These are phyloP conservation scores for Palythoa grandis DNA, from an alignment of 92 coral and sea anemone genomes.

Conservation along the genomic window DNA sequence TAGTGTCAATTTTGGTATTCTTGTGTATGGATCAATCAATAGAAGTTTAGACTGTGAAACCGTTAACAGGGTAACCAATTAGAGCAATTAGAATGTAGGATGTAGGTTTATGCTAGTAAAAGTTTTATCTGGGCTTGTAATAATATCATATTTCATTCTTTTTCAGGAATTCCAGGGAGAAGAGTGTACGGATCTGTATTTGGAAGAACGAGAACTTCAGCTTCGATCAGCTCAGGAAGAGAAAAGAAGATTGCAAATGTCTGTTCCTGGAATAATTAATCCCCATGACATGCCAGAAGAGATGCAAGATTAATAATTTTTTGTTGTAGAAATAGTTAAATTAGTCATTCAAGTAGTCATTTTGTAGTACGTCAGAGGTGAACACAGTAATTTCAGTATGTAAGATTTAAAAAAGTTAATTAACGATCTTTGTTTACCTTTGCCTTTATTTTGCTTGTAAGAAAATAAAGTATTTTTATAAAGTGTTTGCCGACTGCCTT, in stretches of 20 bases:
- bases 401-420: neutral
- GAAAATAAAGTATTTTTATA: slow-evolving; percentile 43
- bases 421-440: slow-evolving; percentile 20
- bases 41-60: too few relatives aligned
- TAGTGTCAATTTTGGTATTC: too few relatives aligned
- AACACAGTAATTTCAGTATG: neutral
- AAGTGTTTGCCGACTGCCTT: neutral
- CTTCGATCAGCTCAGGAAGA: slow-evolving; percentile 91
- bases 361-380: slow-evolving; percentile 46
- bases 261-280: slow-evolving; percentile 96
- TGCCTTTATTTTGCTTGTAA: slow-evolving; percentile 23
- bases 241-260: slow-evolving; percentile 85
- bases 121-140: neutral
- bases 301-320: slow-evolving; percentile 90
- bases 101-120: neutral
- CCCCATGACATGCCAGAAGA: slow-evolving; percentile 99
- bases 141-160: neutral
- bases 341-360: slow-evolving; percentile 33
- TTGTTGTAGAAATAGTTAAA: slow-evolving; percentile 33
- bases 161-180: slow-evolving; percentile 90
- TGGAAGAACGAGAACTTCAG: slow-evolving; percentile 91
- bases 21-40: too few relatives aligned
- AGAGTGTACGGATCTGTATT: slow-evolving; percentile 84
- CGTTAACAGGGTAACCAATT: too few relatives aligned
- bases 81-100: too few relatives aligned